Base-by-base conservation (phyloP, 2,797 vertebrate genomes). In the Thunnus albacares region DNA sequence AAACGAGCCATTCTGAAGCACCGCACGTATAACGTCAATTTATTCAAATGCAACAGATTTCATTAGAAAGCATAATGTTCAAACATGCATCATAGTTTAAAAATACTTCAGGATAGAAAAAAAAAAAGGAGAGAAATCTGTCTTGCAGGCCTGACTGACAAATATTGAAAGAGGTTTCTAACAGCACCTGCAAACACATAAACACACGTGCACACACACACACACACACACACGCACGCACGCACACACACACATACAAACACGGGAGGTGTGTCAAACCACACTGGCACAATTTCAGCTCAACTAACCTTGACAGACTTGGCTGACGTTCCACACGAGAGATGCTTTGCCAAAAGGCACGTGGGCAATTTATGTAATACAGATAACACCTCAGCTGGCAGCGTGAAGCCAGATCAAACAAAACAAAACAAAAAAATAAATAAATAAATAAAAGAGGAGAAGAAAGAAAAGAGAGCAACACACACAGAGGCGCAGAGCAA, bases 281-380 rank as follows among this genome's bases (percentile, higher is more conserved):
- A 74, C 55, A 28, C 47, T 71, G 71, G 79, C 87, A 90, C 65
- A 13, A 18, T 61, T 79, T 85, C 84, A 75, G 62, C 76, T 68
- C 22, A 76, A 80, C 67, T 81, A 89, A 92, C 90, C 90, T 87
- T 90, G 86, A 88, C 88, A 87, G 84, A 87, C 80, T 91, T 92
- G 89, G 90, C 92, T 24, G 49, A 24, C 33, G 30, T 64, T 87
- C 71, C 73, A 30, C 35, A 59, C 59, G 52, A 7, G 6, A 11
- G 38, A 2, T 65, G 59, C 80, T 74, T 79, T 90, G 84, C 84
- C 90, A 93, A 91, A 87, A 22, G 63, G 69, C 90, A 90, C 78
- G 43, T 38, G 68, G 75, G 74, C 49, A 87, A 71, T 88, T 91
- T 84, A 82, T 80, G 82, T 61, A 87, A 86, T 33, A 5, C 33